Evolutionary conservation across 2,113 vertebrate species (phyloP), one percentile per base, ranked within the genome.

Genomic region (Zonotrichia leucophrys): DNA sequence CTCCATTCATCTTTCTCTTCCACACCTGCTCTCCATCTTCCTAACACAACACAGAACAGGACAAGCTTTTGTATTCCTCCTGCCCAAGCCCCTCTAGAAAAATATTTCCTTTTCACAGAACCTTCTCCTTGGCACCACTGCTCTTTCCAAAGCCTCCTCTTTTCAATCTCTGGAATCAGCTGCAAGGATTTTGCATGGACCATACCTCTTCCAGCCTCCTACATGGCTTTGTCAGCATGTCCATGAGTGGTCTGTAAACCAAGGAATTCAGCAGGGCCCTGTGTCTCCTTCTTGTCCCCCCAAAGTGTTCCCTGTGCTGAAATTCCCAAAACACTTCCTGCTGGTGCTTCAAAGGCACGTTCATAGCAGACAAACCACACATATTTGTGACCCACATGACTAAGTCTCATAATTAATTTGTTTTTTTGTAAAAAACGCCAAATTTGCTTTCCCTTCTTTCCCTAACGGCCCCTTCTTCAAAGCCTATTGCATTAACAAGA

Each of bases 201-300:
- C 41, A 12, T 2, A 19, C 30, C n/a, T 81, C 42, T 77, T 74
- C 25, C 67, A 89, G 69, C 44, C 58, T 59, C 46, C 42, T 15
- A 25, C 9, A 1, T 0, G 17, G 24, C 69, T 66, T 12, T 5
- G 1, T 33, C 30, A 81, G 25, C 56, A 49, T 0, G 0, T 15
- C 47, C 39, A 7, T 1, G 5, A 44, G 28, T 76, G 22, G 30
- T 2, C 28, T 49, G 27, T 23, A 25, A 63, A 31, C 18, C 55
- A n/a, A 27, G 22, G 37, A 59, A 44, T 42, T 75, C 66, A 93
- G 41, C 66, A 78, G 66, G 16, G 6, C n/a, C 16, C 11, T 2
- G 9, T 2, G 12, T 25, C 31, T 67, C 55, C 47, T 46, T 72
- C 9, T 4, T 11, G 22, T 24, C 12, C 16, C 3, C 9, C 1